Conservation (phyloP, 2,888 invertebrate species). For the Axea sp. region DNA sequence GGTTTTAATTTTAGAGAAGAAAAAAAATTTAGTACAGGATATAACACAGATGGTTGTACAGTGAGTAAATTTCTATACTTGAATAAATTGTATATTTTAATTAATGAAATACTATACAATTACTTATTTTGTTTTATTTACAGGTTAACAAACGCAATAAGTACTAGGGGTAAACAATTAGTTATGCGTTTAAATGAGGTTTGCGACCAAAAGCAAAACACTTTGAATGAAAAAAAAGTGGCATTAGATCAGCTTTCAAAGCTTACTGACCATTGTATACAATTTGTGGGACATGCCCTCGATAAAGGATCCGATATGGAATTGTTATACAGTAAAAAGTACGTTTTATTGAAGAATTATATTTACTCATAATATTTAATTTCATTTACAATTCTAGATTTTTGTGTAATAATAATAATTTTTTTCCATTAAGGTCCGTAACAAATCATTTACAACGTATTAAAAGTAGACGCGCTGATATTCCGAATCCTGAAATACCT, state of each 20-base stretch:
- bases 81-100: background rate
- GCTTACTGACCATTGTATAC: conserved; percentile 93
- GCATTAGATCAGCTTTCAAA: conserved; percentile 90
- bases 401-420: background rate
- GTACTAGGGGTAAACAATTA: conserved; percentile 89
- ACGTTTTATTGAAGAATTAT: conserved; percentile 74
- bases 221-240: conserved; percentile 90
- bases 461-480: conserved; percentile 90
- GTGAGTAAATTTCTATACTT: conserved; percentile 79
- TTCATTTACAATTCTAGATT: no score
- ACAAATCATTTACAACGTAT: conserved; percentile 89
- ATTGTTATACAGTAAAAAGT: conserved; percentile 90
- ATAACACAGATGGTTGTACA: conserved; percentile 93
- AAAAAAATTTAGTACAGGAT: conserved; percentile 90
- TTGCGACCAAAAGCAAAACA: conserved; percentile 87
- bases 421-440: conserved; percentile 71
- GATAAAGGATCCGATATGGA: conserved; percentile 91
- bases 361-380: no score
- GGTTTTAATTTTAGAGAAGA: conserved; percentile 90
- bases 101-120: no score
- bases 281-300: conserved; percentile 89
- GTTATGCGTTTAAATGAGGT: conserved; percentile 90
- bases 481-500: conserved; percentile 93
- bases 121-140: conserved; percentile 3
- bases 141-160: conserved; percentile 90